A percentile compares a stretch with the other conserved stretches of the same genome.
These are phyloP conservation scores for Oreochromis tanganicae DNA, from an alignment of 2,113 vertebrate genomes.

Conservation along the genomic window DNA sequence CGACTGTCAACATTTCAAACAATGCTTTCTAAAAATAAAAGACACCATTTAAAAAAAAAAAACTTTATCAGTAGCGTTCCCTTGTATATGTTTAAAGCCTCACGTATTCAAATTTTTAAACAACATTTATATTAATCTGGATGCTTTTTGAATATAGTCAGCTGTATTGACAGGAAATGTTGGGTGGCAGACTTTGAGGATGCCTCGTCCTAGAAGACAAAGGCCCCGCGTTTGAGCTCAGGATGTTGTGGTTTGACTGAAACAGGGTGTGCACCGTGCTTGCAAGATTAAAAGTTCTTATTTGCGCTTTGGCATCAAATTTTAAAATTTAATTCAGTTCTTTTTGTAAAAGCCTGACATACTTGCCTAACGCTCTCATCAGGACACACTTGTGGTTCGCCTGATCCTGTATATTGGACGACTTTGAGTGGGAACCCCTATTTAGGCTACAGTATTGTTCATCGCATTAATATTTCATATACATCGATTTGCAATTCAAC, in stretches of 20 bases:
- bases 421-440: not conserved
- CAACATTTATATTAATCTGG: not conserved
- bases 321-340: not conserved
- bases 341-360: not conserved
- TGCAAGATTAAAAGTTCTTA: not conserved
- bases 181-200: conserved; percentile 8
- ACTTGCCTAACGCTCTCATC: not conserved
- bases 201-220: not conserved
- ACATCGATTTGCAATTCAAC: not conserved
- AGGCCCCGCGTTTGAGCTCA: not conserved
- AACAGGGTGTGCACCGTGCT: not conserved
- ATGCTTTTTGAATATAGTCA: not conserved
- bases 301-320: not conserved
- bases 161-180: conserved; percentile 25
- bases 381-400: not conserved
- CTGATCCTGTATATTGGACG: not conserved
- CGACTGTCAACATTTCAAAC: not conserved
- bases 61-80: not conserved
- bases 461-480: conserved; percentile 8
- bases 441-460: not conserved
- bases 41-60: accelerated
- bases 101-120: not conserved
- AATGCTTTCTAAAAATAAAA: not conserved
- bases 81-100: not conserved
- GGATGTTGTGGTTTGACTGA: conserved; percentile 44